Conservation (phyloP, 2,888 invertebrate species). For the Pocota personata region DNA sequence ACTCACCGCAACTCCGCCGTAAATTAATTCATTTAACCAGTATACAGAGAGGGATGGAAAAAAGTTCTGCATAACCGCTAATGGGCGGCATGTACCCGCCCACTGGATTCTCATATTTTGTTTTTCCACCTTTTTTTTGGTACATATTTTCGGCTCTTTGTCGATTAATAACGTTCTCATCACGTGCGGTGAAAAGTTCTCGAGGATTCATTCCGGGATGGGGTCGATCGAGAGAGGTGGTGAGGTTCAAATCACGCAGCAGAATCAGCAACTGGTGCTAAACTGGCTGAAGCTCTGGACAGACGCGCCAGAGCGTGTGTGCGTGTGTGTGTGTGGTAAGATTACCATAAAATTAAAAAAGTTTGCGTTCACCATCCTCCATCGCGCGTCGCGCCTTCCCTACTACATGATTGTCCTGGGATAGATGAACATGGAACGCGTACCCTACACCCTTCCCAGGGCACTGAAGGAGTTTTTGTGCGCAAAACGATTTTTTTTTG, state of each 20-base stretch:
- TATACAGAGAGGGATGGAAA: neutral
- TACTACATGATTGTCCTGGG: neutral
- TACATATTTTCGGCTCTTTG: slow-evolving; percentile 45
- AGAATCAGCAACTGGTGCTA: slow-evolving; percentile 64
- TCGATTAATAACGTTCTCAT: slow-evolving; percentile 69
- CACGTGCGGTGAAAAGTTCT: slow-evolving; percentile 66
- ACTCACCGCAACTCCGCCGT: slow-evolving; percentile 16
- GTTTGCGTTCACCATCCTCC: slow-evolving; percentile 50
- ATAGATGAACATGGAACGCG: slow-evolving; percentile 20
- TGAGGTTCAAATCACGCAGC: slow-evolving; percentile 49
- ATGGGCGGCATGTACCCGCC: slow-evolving; percentile 42
- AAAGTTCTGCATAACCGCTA: slow-evolving; percentile 38
- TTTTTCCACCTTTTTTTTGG: neutral
- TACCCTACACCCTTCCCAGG: slow-evolving; percentile 34
- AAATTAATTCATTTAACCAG: slow-evolving; percentile 69
- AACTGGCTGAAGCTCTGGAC: slow-evolving; percentile 20
- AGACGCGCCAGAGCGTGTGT: neutral
- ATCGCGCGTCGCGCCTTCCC: neutral
- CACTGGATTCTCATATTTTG: slow-evolving; percentile 13
- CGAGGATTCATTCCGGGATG: slow-evolving; percentile 54
- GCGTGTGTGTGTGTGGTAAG: slow-evolving; percentile 45
- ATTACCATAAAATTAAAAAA: slow-evolving; percentile 74
- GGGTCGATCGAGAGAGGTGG: slow-evolving; percentile 35
- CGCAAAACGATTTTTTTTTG: slow-evolving; percentile 1
- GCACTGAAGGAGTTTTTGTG: slow-evolving; percentile 20